Conservation (phyloP, 2,888 invertebrate species). For the Sinodicranocentrus sp. region DNA sequence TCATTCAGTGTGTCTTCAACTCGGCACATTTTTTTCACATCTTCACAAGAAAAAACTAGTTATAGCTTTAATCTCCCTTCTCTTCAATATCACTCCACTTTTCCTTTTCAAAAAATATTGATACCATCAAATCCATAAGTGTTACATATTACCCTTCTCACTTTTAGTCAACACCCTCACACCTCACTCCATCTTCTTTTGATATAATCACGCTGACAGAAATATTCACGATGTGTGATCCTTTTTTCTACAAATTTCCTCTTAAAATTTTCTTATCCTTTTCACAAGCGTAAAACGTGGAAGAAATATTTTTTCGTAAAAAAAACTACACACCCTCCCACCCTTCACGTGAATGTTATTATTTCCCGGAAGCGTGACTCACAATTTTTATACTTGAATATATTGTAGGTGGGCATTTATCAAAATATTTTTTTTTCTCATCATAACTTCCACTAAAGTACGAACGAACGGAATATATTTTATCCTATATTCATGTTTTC, state of each 20-base stretch:
- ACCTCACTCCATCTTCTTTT: neutral
- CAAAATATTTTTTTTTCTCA: too few species aligned
- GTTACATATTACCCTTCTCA: too few species aligned
- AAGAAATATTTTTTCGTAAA: neutral
- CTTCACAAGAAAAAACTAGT: neutral
- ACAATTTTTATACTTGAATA: too few species aligned
- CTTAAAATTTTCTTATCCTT: neutral
- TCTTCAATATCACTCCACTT: too few species aligned
- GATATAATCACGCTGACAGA: neutral
- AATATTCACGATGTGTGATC: neutral
- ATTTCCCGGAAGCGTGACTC: conserved; percentile 56
- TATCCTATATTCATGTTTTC: too few species aligned
- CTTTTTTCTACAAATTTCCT: neutral
- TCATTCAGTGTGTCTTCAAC: conserved; percentile 44
- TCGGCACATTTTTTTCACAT: conserved; percentile 27
- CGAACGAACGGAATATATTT: too few species aligned
- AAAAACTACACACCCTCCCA: neutral
- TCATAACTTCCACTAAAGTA: too few species aligned
- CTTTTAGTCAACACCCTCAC: too few species aligned
- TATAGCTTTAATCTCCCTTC: neutral
- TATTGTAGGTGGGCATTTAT: too few species aligned
- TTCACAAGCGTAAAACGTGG: neutral
- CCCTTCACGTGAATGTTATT: conserved; percentile 20
- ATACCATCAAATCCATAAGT: neutral
- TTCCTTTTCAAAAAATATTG: neutral